Conservation (phyloP, 2,113 vertebrate species). For the Sphyrna mokarran region DNA sequence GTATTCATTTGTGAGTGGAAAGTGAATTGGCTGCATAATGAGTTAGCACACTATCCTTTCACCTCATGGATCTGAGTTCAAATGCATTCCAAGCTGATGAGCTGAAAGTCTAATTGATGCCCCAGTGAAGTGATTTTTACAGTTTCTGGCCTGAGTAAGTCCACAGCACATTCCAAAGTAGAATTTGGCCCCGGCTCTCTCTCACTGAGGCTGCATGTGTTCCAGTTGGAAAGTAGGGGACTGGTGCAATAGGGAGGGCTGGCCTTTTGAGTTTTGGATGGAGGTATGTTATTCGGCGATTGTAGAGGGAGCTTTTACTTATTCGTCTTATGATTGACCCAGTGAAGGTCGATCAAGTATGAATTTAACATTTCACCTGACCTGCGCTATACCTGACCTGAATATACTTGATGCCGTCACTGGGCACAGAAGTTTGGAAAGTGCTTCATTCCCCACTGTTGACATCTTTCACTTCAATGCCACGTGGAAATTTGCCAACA, state of each 20-base stretch:
- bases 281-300: neutral
- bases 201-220: neutral
- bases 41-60: neutral
- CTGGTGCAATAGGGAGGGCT: neutral
- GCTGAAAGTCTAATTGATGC: neutral
- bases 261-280: neutral
- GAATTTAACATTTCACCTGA: neutral
- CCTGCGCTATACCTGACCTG: neutral
- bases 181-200: neutral
- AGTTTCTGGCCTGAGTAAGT: neutral
- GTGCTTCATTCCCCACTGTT: neutral
- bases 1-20: neutral
- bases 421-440: neutral
- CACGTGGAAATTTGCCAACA: neutral
- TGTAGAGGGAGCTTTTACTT: neutral
- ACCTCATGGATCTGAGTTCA: neutral
- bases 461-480: slow-evolving; percentile 19
- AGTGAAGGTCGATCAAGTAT: neutral
- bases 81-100: neutral
- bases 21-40: neutral
- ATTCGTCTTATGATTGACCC: neutral
- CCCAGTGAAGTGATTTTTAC: neutral
- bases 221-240: neutral
- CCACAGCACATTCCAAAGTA: neutral
- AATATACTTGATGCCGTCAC: neutral